Percentiles rank a stretch among this genome's conserved stretches.
phyloP scores from a whole-genome alignment of 2,797 vertebrate species.

The Ciconia nigra region DNA sequence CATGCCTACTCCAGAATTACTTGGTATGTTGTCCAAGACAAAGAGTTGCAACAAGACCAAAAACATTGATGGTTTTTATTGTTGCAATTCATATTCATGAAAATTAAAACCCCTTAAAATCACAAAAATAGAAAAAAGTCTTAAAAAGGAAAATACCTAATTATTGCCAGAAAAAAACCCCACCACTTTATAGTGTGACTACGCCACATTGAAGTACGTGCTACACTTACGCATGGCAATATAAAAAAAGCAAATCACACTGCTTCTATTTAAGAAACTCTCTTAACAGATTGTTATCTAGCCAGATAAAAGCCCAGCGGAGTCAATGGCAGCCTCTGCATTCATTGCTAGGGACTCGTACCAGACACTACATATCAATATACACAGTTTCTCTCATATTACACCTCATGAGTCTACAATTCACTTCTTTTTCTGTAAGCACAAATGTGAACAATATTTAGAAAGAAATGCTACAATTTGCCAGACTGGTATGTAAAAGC shows the following conservation, averaged over 20 bases:
- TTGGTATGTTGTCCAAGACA: not conserved
- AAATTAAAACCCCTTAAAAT: not conserved
- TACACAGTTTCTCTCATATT: not conserved
- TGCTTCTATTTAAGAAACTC: not conserved
- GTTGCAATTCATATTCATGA: not conserved
- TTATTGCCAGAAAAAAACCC: not conserved
- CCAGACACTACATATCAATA: not conserved
- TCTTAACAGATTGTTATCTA: not conserved
- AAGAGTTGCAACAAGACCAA: not conserved
- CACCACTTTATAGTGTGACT: not conserved
- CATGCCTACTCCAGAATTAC: rapidly evolving
- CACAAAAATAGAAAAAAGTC: not conserved
- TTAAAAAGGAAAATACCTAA: not conserved
- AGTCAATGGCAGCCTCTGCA: not conserved
- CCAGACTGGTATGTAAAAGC: not conserved
- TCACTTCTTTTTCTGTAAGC: not conserved
- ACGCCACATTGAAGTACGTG: not conserved
- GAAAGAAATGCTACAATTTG: not conserved
- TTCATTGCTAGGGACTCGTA: not conserved
- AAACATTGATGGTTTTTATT: not conserved
- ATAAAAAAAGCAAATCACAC: not conserved
- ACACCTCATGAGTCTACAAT: not conserved
- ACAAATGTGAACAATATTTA: not conserved
- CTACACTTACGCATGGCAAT: not conserved
- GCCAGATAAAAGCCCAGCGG: not conserved